Conservation (phyloP, 2,113 vertebrate genomes). For the Euleptes europaea region DNA sequence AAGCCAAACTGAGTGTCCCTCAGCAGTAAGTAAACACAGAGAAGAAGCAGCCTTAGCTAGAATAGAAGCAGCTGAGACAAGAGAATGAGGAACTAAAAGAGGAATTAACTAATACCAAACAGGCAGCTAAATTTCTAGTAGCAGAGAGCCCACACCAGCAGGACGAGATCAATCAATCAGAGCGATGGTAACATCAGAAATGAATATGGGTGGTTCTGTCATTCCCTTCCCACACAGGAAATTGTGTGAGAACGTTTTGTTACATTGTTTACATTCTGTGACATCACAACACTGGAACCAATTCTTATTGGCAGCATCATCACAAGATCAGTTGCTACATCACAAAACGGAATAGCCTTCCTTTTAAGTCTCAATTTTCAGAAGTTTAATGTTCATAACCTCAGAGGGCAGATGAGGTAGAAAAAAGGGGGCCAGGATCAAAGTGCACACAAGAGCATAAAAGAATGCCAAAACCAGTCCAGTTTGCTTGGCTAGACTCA, state of each 20-base stretch:
- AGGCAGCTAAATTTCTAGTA: too few relatives aligned
- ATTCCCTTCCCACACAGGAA: background rate
- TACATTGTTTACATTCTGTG: background rate
- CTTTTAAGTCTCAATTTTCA: background rate
- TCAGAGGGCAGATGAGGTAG: background rate
- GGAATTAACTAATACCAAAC: too few relatives aligned
- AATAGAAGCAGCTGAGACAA: too few relatives aligned
- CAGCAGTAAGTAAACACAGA: too few relatives aligned
- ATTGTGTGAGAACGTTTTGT: background rate
- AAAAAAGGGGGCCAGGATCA: background rate
- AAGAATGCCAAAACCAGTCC: too few relatives aligned
- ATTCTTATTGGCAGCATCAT: background rate
- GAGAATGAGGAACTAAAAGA: too few relatives aligned
- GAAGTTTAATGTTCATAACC: background rate
- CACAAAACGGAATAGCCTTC: background rate
- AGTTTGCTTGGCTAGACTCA: too few relatives aligned
- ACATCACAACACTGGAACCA: background rate
- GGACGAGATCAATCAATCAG: too few relatives aligned
- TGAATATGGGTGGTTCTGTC: background rate
- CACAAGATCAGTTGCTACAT: background rate
- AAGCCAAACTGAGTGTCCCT: too few relatives aligned
- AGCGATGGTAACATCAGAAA: background rate
- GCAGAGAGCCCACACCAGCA: too few relatives aligned
- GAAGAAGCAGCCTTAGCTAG: too few relatives aligned
- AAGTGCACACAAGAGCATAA: background rate